These are phyloP conservation scores for Puffinus mauretanicus DNA, from an alignment of 2,113 vertebrate species.

Conservation along the genomic window DNA sequence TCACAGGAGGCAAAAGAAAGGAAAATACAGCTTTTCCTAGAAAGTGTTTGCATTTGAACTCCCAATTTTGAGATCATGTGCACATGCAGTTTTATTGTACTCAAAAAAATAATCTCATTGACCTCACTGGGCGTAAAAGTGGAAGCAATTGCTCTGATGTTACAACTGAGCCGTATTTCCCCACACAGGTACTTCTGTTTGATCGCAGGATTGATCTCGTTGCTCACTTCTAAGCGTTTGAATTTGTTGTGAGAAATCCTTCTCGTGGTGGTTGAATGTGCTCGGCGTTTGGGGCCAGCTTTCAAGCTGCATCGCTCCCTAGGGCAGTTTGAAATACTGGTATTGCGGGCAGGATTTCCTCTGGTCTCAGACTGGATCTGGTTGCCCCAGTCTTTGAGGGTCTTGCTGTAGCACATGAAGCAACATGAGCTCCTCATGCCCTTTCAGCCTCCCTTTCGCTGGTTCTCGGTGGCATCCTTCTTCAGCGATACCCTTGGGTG, in stretches of 20 bases:
- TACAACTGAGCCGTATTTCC: background rate
- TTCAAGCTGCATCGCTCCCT: background rate
- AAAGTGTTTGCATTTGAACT: background rate
- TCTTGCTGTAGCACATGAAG: background rate
- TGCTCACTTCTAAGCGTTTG: background rate
- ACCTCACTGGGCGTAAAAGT: background rate
- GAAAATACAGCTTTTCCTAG: background rate
- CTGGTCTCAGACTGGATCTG: background rate
- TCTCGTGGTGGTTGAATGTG: background rate
- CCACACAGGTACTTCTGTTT: background rate
- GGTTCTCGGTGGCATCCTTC: background rate
- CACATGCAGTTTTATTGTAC: background rate
- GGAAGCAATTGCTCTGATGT: background rate
- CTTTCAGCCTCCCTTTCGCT: background rate
- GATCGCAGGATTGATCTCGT: background rate
- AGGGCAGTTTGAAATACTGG: background rate
- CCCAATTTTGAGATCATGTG: background rate
- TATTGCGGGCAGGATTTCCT: background rate
- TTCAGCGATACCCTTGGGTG: background rate
- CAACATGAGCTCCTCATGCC: background rate
- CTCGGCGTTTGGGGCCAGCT: background rate
- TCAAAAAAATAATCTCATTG: background rate
- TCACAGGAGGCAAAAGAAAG: background rate
- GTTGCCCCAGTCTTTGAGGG: background rate
- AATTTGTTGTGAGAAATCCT: background rate